Evolutionary conservation across 1,140 invertebrate genomes (phyloP).

Genomic region (Bacillus rossius): DNA sequence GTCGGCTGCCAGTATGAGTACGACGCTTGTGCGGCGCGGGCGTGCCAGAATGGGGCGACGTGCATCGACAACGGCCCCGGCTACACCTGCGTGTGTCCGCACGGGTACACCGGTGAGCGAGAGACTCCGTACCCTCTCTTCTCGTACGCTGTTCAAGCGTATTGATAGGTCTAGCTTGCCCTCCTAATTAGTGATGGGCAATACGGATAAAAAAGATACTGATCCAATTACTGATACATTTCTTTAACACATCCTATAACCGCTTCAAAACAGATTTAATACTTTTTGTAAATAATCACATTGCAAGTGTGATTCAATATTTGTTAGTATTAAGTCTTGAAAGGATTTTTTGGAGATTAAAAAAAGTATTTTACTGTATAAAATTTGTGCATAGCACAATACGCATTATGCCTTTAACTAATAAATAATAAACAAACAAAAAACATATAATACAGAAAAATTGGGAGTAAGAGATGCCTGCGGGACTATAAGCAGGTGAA

Average conservation of each 20-base stretch:
- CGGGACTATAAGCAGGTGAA: too few species aligned
- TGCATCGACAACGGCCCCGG: conserved; percentile 80
- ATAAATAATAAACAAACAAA: too few species aligned
- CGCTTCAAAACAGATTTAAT: too few species aligned
- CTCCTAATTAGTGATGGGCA: neutral
- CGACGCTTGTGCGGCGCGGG: conserved; percentile 80
- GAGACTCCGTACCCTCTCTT: too few species aligned
- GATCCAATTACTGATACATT: too few species aligned
- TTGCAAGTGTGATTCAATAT: too few species aligned
- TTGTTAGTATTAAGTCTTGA: neutral
- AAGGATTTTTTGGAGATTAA: neutral
- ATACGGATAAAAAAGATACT: neutral
- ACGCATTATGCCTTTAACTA: too few species aligned
- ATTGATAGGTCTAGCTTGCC: neutral
- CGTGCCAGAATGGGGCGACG: conserved; percentile 89
- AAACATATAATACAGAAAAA: too few species aligned
- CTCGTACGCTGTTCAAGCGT: neutral
- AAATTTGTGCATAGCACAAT: too few species aligned
- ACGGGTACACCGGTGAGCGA: conserved; percentile 63
- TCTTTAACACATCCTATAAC: too few species aligned
- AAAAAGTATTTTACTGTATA: neutral
- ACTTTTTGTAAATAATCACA: too few species aligned
- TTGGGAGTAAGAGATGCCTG: too few species aligned
- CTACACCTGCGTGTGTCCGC: conserved; percentile 80
- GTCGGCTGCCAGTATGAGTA: conserved; percentile 92